Conservation (phyloP, 2,888 invertebrate genomes). For the Scaptodrosophila latifasciaeformis region DNA sequence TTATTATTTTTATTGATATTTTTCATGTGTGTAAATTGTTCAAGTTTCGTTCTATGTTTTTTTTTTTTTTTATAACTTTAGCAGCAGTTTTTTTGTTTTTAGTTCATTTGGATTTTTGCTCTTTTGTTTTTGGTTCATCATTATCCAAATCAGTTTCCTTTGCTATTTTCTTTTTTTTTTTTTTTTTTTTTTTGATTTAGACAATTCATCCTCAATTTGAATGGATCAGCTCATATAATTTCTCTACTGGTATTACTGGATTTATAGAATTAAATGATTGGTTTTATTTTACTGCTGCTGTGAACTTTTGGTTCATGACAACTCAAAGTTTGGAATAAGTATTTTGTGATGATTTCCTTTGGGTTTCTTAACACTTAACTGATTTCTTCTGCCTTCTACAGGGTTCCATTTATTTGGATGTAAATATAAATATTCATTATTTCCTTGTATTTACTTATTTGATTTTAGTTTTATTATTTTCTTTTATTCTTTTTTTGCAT, state of each 20-base stretch:
- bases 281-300: constrained; percentile 4
- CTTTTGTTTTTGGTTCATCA: constrained; percentile 41
- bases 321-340: too few species aligned
- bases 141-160: constrained; percentile 19
- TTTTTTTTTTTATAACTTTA: constrained; percentile 29
- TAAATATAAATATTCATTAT: background rate
- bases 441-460: constrained; percentile 4
- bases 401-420: background rate
- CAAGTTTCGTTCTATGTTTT: constrained; percentile 30
- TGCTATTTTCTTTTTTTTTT: constrained; percentile 29
- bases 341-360: constrained; percentile 3
- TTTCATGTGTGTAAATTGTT: constrained; percentile 19
- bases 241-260: too few species aligned
- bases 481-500: constrained; percentile 23
- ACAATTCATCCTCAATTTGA: too few species aligned
- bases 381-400: too few species aligned
- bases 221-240: too few species aligned
- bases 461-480: constrained; percentile 21
- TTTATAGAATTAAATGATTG: too few species aligned
- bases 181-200: constrained; percentile 21
- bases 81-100: constrained; percentile 62
- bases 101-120: constrained; percentile 60
- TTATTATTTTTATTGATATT: constrained; percentile 21
- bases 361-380: too few species aligned
- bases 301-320: too few species aligned